phyloP scores from a whole-genome alignment of 53 echinoderm and acorn worm genomes.

The Luidia sarsii region DNA sequence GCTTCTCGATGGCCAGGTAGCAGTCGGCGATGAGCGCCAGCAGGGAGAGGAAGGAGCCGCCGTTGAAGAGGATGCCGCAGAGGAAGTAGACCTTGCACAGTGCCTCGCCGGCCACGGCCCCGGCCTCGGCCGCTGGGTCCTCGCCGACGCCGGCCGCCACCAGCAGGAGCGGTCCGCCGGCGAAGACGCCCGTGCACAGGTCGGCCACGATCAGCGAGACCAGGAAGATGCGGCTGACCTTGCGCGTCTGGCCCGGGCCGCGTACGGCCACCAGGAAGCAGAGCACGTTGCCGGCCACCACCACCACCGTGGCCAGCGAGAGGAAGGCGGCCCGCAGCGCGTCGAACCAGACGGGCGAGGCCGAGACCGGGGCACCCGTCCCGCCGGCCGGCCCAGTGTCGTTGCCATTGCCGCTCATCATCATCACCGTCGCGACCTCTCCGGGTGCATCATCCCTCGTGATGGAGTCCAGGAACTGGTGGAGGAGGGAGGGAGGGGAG shows the following conservation, averaged over 20 bases:
- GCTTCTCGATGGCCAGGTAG: slow-evolving; percentile 35
- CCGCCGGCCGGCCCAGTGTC: neutral
- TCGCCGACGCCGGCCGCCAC: neutral
- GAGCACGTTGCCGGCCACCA: slow-evolving; percentile 17
- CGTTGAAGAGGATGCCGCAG: slow-evolving; percentile 18
- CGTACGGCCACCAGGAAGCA: neutral
- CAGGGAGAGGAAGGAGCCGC: slow-evolving; percentile 20
- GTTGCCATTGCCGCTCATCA: slow-evolving; percentile 14
- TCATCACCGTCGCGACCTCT: too few relatives aligned
- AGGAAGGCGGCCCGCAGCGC: neutral
- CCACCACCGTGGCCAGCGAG: neutral
- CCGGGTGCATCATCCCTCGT: too few relatives aligned
- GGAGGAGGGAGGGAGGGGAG: neutral
- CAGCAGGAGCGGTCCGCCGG: slow-evolving; percentile 8
- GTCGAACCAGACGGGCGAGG: slow-evolving; percentile 21
- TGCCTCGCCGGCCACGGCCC: neutral
- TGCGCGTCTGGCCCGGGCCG: slow-evolving; percentile 8
- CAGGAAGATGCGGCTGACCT: slow-evolving; percentile 33
- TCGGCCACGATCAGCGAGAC: slow-evolving; percentile 28
- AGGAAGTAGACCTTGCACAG: slow-evolving; percentile 21
- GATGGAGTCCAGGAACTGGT: neutral
- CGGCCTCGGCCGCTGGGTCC: too few relatives aligned
- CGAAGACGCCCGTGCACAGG: slow-evolving; percentile 4
- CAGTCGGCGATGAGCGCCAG: slow-evolving; percentile 12
- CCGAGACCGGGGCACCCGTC: too few relatives aligned